Percentiles rank a stretch among this genome's conserved stretches.
These are phyloP conservation scores for Garrulus glandarius DNA, from an alignment of 2,797 vertebrate genomes.

Conservation along the genomic window DNA sequence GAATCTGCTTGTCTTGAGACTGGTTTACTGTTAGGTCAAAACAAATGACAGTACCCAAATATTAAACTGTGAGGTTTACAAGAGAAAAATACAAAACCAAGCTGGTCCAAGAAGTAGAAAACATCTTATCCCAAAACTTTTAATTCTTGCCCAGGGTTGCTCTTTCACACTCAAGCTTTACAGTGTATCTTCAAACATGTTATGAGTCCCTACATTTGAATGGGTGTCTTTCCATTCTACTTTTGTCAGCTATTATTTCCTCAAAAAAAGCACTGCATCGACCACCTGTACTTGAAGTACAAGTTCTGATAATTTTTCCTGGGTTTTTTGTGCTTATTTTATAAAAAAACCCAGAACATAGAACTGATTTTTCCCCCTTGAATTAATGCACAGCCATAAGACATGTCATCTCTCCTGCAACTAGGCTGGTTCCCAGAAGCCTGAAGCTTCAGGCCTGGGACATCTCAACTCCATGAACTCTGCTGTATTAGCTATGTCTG, in stretches of 20 bases:
- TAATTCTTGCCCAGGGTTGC: not conserved
- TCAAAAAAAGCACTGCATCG: not conserved
- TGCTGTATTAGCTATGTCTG: not conserved
- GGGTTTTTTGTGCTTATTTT: not conserved
- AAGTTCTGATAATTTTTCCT: not conserved
- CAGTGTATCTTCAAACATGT: accelerated
- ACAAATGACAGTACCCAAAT: not conserved
- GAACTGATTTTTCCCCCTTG: not conserved
- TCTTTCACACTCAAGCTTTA: not conserved
- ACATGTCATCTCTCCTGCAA: accelerated
- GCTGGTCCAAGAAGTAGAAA: not conserved
- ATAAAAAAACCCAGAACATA: not conserved
- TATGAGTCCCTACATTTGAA: not conserved
- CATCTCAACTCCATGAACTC: not conserved
- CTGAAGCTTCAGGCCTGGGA: not conserved
- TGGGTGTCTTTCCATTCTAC: not conserved
- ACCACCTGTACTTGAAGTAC: not conserved
- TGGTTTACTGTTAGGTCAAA: not conserved
- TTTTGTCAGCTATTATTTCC: not conserved
- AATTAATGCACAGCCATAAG: not conserved
- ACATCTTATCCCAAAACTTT: not conserved
- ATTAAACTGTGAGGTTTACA: not conserved
- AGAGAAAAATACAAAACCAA: not conserved
- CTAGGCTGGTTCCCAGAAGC: not conserved
- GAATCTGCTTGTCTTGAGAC: not conserved